These are phyloP conservation scores for Phyto melanocephala DNA, from an alignment of 2,888 invertebrate species.

Conservation along the genomic window DNA sequence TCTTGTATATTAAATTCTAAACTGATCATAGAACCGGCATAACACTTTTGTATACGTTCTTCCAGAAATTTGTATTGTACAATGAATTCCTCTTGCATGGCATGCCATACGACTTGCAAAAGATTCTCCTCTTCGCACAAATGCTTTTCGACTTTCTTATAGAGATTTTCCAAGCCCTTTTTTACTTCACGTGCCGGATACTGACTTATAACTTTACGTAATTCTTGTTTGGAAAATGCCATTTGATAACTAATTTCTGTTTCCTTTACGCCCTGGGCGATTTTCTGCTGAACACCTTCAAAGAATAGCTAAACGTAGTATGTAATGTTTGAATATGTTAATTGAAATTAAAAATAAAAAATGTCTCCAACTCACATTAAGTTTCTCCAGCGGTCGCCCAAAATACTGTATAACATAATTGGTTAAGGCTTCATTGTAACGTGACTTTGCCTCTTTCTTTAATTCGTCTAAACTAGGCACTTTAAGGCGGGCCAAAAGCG, in stretches of 20 bases:
- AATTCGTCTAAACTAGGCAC: conserved; percentile 91
- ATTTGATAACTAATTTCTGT: conserved; percentile 99
- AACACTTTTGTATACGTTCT: conserved; percentile 95
- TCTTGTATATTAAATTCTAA: conserved; percentile 97
- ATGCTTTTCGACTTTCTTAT: conserved; percentile 98
- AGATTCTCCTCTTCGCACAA: conserved; percentile 96
- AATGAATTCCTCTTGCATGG: conserved; percentile 99
- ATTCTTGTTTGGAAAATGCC: conserved; percentile 97
- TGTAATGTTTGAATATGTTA: too few species aligned
- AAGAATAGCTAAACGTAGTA: conserved; percentile 88
- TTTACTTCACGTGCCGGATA: conserved; percentile 97
- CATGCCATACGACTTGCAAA: conserved; percentile 97
- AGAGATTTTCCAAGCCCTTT: conserved; percentile 93
- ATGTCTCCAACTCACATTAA: conserved; percentile 87
- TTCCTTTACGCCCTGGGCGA: conserved; percentile 95
- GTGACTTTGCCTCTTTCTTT: conserved; percentile 93
- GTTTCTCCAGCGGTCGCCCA: conserved; percentile 93
- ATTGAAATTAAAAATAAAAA: too few species aligned
- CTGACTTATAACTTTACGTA: conserved; percentile 94
- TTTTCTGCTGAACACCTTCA: conserved; percentile 96
- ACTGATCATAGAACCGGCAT: conserved; percentile 95
- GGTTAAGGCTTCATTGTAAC: conserved; percentile 93
- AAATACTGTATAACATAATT: conserved; percentile 97
- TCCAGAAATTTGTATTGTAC: conserved; percentile 96
- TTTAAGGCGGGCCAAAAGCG: conserved; percentile 91